phyloP scores from a whole-genome alignment of 2,888 invertebrate genomes.

The Selenia dentaria region DNA sequence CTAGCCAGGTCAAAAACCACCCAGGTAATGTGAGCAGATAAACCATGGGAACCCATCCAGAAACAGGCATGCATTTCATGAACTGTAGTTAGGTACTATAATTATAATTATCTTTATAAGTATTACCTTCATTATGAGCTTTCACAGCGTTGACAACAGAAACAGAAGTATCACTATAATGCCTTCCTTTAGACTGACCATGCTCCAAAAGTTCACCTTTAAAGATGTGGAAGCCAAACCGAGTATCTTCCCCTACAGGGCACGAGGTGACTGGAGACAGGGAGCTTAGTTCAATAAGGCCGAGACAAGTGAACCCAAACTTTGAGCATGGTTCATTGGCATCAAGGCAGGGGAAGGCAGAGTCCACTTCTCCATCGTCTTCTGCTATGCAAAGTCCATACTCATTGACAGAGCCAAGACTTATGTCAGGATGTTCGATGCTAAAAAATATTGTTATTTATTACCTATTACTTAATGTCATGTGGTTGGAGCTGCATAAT shows the following conservation, averaged over 20 bases:
- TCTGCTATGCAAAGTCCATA: constrained; percentile 97
- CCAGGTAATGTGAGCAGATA: too few relatives aligned
- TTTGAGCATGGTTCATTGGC: constrained; percentile 95
- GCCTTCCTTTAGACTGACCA: constrained; percentile 63
- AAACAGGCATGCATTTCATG: too few relatives aligned
- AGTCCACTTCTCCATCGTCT: constrained; percentile 97
- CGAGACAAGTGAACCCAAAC: constrained; percentile 95
- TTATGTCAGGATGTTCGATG: constrained; percentile 86
- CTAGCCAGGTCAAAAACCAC: too few relatives aligned
- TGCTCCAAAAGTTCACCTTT: constrained; percentile 63
- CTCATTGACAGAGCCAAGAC: constrained; percentile 86
- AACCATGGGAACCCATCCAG: too few relatives aligned
- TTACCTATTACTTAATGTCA: too few relatives aligned
- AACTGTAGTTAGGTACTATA: too few relatives aligned
- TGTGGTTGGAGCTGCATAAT: too few relatives aligned
- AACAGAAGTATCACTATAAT: constrained; percentile 76
- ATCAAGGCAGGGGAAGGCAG: constrained; percentile 96
- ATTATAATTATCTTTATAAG: too few relatives aligned
- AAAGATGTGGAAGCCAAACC: constrained; percentile 33
- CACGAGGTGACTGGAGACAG: constrained; percentile 6
- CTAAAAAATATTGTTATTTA: constrained; percentile 52
- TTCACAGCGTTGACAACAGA: constrained; percentile 68
- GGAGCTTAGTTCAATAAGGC: constrained; percentile 86
- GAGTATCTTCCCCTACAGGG: constrained; percentile 10
- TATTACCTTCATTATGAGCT: constrained; percentile 78